These are phyloP conservation scores for Ptychodera flava DNA, from an alignment of 35 echinoderm and acorn worm species.

Conservation along the genomic window DNA sequence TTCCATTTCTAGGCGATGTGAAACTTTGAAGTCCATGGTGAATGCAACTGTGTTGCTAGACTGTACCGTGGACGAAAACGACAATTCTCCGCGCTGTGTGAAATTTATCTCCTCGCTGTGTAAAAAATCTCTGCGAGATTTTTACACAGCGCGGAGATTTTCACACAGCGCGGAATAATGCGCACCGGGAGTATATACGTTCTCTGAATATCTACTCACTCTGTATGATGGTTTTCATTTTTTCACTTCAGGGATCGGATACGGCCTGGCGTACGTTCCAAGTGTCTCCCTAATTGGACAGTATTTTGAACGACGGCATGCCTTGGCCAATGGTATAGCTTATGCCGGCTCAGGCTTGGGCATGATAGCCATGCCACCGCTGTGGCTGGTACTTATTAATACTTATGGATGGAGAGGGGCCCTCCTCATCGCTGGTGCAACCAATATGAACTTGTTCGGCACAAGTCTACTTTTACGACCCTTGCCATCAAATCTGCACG, in stretches of 20 bases:
- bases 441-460: constrained; percentile 7
- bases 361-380: constrained; percentile 4
- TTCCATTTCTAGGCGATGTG: too few species aligned
- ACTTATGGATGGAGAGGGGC: constrained; percentile 22
- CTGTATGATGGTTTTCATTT: too few species aligned
- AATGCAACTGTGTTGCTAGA: too few species aligned
- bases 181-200: too few species aligned
- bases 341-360: constrained; percentile 4
- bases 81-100: too few species aligned
- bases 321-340: constrained; percentile 9
- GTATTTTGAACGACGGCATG: constrained; percentile 20
- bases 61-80: too few species aligned
- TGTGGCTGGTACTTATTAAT: background rate
- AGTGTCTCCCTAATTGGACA: background rate
- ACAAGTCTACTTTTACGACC: constrained; percentile 16
- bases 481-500: background rate
- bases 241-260: constrained; percentile 20
- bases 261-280: constrained; percentile 8
- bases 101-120: too few species aligned
- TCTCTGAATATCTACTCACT: too few species aligned
- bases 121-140: too few species aligned
- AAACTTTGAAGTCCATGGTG: too few species aligned
- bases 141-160: too few species aligned
- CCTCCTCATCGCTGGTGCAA: constrained; percentile 17
- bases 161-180: too few species aligned